These are phyloP conservation scores for Strigamia maritima DNA, from an alignment of 2,888 invertebrate genomes.

Conservation along the genomic window DNA sequence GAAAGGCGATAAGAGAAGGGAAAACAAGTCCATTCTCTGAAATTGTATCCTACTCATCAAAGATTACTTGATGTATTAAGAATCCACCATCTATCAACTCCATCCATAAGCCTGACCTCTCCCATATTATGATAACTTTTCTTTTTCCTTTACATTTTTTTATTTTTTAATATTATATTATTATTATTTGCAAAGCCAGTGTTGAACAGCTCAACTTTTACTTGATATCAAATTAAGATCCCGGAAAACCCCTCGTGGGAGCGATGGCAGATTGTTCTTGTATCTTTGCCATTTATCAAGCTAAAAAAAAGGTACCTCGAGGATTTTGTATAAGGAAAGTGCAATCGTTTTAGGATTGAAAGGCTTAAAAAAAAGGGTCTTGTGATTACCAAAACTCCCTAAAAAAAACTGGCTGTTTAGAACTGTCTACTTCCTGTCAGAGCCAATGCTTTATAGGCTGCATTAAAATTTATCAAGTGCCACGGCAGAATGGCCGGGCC, in stretches of 20 bases:
- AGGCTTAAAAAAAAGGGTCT: not conserved
- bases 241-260: constrained; percentile 2
- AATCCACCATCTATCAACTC: not conserved
- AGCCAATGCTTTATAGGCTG: not conserved
- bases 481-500: not conserved
- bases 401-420: not conserved
- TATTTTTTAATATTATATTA: not conserved
- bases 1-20: constrained; percentile 11
- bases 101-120: not conserved
- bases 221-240: constrained; percentile 16
- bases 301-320: not conserved
- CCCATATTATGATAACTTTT: not conserved
- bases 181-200: not conserved
- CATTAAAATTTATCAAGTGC: not conserved
- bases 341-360: constrained; percentile 5
- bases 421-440: not conserved
- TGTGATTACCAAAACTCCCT: not conserved
- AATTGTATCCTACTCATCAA: constrained; percentile 23
- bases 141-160: not conserved
- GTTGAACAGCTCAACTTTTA: not conserved
- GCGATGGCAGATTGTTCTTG: constrained; percentile 9
- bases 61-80: constrained; percentile 13
- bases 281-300: not conserved
- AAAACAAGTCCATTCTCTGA: constrained; percentile 20
- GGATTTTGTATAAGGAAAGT: not conserved